Evolutionary conservation across 2,113 vertebrate species (phyloP).

Genomic region (Ranitomeya imitator): DNA sequence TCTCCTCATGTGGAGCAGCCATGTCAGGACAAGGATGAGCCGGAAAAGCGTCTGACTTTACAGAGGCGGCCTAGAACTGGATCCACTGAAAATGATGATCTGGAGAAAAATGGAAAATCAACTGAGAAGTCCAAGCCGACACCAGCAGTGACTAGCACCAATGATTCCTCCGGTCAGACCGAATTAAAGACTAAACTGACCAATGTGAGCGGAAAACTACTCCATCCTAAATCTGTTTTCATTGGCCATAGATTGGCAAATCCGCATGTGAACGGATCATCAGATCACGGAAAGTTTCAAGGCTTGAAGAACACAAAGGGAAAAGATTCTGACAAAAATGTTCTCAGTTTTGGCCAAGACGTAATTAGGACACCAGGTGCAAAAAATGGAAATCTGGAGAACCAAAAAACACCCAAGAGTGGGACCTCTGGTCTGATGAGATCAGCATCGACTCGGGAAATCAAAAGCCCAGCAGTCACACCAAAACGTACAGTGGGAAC

Average conservation of each 20-base stretch:
- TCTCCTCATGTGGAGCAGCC: conserved; percentile 56
- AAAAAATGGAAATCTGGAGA: conserved; percentile 68
- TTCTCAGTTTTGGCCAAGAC: conserved; percentile 59
- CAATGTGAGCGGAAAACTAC: neutral
- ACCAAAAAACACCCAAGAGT: conserved; percentile 63
- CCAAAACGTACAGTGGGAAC: conserved; percentile 40
- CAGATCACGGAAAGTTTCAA: neutral
- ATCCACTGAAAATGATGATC: conserved; percentile 62
- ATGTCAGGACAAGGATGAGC: conserved; percentile 49
- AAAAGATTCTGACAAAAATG: accelerated
- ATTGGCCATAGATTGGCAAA: neutral
- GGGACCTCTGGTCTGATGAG: conserved; percentile 55
- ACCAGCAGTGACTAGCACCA: conserved; percentile 51
- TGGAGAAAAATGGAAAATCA: neutral
- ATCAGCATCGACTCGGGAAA: conserved; percentile 34
- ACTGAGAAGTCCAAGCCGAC: conserved; percentile 27
- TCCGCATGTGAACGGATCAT: neutral
- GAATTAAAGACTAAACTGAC: conserved; percentile 41
- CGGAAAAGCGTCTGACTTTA: conserved; percentile 70
- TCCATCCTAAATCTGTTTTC: neutral
- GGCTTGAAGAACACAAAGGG: neutral
- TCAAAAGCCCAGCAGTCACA: conserved; percentile 23
- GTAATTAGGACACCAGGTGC: conserved; percentile 45
- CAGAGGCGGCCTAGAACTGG: conserved; percentile 69
- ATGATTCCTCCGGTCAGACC: neutral